Conservation (phyloP, 2,888 invertebrate species). For the Pachydiplax longipennis region DNA sequence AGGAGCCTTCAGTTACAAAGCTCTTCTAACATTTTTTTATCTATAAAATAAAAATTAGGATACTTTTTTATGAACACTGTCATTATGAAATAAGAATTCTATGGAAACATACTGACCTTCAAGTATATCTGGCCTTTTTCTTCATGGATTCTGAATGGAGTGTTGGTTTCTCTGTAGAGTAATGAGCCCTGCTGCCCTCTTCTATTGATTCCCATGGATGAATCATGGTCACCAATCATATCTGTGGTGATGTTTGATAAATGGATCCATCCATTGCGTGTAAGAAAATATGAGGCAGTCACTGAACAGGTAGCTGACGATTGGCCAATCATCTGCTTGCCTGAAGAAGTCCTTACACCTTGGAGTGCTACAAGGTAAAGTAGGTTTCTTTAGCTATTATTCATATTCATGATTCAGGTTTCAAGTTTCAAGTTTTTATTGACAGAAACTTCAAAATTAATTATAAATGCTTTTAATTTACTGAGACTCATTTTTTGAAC, state of each 20-base stretch:
- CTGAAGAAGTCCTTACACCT: background rate
- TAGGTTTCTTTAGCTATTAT: too few relatives aligned
- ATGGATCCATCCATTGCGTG: constrained; percentile 80
- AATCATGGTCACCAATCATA: background rate
- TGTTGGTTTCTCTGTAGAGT: constrained; percentile 15
- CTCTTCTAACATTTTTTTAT: too few relatives aligned
- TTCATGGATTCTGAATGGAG: constrained; percentile 15
- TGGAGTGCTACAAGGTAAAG: background rate
- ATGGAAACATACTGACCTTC: background rate
- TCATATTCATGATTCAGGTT: too few relatives aligned
- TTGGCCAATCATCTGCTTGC: background rate
- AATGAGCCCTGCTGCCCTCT: background rate
- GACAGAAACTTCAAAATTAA: too few relatives aligned
- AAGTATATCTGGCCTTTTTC: background rate
- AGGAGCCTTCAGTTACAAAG: too few relatives aligned
- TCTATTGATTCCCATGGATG: background rate
- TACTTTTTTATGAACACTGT: too few relatives aligned
- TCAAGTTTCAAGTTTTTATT: too few relatives aligned
- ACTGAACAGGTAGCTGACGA: constrained; percentile 83
- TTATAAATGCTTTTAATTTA: too few relatives aligned
- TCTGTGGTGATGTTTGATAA: constrained; percentile 66
- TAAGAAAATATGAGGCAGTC: constrained; percentile 83
- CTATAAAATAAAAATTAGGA: too few relatives aligned
- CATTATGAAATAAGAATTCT: too few relatives aligned
- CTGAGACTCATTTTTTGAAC: too few relatives aligned